Percentiles rank a stretch among this genome's conserved stretches.
Evolutionary conservation across 2,888 invertebrate species (phyloP).

Genomic region (Scrobipalpa costella): DNA sequence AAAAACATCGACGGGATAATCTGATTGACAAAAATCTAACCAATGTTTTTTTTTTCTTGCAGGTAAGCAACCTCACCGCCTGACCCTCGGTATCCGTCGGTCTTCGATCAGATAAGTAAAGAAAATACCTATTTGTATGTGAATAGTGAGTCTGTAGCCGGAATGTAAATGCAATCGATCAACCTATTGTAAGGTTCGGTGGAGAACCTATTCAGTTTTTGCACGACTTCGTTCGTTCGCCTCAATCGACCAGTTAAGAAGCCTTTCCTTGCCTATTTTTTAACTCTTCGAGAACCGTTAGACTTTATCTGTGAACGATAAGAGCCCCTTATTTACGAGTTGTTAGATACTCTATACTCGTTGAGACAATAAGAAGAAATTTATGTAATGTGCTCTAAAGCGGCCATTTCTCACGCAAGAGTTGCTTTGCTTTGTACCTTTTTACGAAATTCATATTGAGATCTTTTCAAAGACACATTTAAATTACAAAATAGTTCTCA

Average conservation of each 20-base stretch:
- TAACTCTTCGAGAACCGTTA: constrained; percentile 11
- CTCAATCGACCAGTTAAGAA: constrained; percentile 8
- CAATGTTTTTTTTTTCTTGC: constrained; percentile 56
- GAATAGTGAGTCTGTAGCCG: constrained; percentile 18
- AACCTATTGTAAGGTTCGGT: constrained; percentile 15
- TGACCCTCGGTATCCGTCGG: constrained; percentile 21
- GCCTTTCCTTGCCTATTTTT: constrained; percentile 13
- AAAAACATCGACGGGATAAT: neutral
- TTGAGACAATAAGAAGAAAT: constrained; percentile 6
- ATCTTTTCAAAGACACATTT: too few species aligned
- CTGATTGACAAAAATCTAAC: neutral
- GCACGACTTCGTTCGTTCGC: constrained; percentile 13
- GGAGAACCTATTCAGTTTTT: neutral
- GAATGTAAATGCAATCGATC: constrained; percentile 23
- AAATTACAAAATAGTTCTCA: too few species aligned
- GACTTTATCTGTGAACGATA: constrained; percentile 2
- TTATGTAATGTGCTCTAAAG: neutral
- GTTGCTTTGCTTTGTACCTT: neutral
- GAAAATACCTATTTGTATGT: constrained; percentile 24
- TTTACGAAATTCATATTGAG: neutral
- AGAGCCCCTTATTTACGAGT: constrained; percentile 3
- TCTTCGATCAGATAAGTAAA: constrained; percentile 48
- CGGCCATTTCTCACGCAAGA: neutral
- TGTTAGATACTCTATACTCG: constrained; percentile 5
- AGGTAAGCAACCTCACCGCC: constrained; percentile 56